Conservation (phyloP, 2,797 vertebrate genomes). For the Alosa sapidissima region DNA sequence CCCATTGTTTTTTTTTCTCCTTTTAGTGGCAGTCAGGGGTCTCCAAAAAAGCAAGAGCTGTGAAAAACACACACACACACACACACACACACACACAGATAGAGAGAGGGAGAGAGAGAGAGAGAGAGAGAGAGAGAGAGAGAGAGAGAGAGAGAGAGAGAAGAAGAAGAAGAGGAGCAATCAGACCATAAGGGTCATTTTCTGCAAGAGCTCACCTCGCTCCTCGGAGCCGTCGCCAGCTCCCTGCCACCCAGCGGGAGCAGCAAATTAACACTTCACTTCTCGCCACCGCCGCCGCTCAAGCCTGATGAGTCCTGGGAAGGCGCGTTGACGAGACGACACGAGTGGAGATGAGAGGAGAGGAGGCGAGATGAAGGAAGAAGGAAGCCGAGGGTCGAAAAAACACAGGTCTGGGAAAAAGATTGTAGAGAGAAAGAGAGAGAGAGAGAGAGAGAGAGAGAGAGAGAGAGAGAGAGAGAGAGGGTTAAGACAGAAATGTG, state of each 20-base stretch:
- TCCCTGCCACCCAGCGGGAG: slow-evolving; percentile 81
- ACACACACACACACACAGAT: not conserved
- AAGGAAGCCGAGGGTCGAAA: not conserved
- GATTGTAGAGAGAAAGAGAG: slow-evolving; percentile 37
- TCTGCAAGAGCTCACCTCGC: slow-evolving; percentile 89
- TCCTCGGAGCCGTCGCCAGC: slow-evolving; percentile 69
- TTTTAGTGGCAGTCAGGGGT: slow-evolving; percentile 76
- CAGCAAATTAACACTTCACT: slow-evolving; percentile 88
- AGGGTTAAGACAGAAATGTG: slow-evolving; percentile 63
- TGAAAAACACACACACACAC: not conserved
- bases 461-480: not conserved
- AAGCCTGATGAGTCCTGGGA: slow-evolving; percentile 49
- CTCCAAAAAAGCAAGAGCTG: slow-evolving; percentile 51
- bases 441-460: slow-evolving; percentile 48
- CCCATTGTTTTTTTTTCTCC: slow-evolving; percentile 72
- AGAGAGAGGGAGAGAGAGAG: not conserved
- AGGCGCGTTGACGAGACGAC: slow-evolving; percentile 27
- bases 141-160: not conserved
- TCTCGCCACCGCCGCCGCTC: slow-evolving; percentile 42
- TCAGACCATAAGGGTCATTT: slow-evolving; percentile 91
- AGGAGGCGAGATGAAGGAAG: slow-evolving; percentile 12
- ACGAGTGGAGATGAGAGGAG: slow-evolving; percentile 16
- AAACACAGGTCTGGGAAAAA: slow-evolving; percentile 11
- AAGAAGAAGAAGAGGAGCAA: slow-evolving; percentile 67
- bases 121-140: not conserved